phyloP scores from a whole-genome alignment of 2,797 vertebrate species.

The Pangasius sanitwongsei region DNA sequence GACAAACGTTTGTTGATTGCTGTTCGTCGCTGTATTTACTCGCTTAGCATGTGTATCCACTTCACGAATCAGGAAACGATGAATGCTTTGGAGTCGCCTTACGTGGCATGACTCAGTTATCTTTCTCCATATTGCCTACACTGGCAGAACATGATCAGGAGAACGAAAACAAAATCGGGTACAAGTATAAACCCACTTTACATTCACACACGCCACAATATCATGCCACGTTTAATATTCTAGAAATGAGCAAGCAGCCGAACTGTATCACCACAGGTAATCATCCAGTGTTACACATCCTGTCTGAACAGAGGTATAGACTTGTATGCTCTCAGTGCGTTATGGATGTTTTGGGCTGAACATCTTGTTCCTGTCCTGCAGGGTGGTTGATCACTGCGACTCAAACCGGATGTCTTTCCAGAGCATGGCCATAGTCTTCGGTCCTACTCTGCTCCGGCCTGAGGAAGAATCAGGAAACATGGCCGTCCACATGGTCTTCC shows the following conservation, averaged over 20 bases:
- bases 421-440: constrained; percentile 90
- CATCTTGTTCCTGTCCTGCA: constrained; percentile 58
- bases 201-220: not conserved
- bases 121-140: not conserved
- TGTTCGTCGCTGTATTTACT: not conserved
- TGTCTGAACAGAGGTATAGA: too few species aligned
- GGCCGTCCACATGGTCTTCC: constrained; percentile 92
- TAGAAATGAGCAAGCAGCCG: not conserved
- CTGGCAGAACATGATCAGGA: not conserved
- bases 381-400: constrained; percentile 82
- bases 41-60: not conserved
- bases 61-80: not conserved
- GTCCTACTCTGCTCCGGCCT: constrained; percentile 88
- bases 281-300: too few species aligned
- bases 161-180: not conserved
- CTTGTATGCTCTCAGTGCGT: not conserved
- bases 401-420: constrained; percentile 92
- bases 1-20: not conserved
- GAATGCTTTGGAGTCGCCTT: not conserved
- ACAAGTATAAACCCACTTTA: not conserved
- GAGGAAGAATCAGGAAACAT: constrained; percentile 83
- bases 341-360: not conserved
- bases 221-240: too few species aligned
- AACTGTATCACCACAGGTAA: not conserved
- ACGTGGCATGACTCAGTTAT: not conserved